These are phyloP conservation scores for Bembecia ichneumoniformis DNA, from an alignment of 2,888 invertebrate species.

Conservation along the genomic window DNA sequence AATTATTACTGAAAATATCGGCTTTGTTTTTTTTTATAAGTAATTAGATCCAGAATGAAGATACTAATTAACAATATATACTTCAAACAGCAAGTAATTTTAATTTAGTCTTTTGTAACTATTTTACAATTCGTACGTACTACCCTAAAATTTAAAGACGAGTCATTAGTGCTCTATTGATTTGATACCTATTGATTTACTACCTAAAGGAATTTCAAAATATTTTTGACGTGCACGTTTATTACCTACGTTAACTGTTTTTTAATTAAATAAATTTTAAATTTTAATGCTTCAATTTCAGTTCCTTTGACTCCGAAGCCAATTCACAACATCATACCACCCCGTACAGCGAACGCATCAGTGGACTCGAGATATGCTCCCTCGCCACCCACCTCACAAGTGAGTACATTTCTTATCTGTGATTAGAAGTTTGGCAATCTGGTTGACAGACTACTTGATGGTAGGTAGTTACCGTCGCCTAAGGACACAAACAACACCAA, in stretches of 20 bases:
- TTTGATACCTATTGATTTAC: no score
- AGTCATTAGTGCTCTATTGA: no score
- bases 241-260: neutral
- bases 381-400: constrained; percentile 47
- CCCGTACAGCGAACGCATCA: constrained; percentile 44
- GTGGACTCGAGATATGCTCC: constrained; percentile 39
- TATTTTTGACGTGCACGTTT: no score
- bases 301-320: constrained; percentile 72
- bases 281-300: constrained; percentile 24
- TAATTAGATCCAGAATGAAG: no score
- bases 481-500: neutral
- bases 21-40: no score
- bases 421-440: neutral
- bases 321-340: constrained; percentile 75
- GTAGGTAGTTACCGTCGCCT: neutral
- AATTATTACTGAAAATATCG: no score
- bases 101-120: no score
- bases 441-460: neutral
- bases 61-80: no score
- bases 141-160: no score
- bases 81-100: no score
- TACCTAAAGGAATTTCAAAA: no score
- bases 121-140: no score
- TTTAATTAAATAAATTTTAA: neutral
- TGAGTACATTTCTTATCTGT: constrained; percentile 33